Evolutionary conservation across 2,797 vertebrate species (phyloP), one percentile per base, ranked within the genome.

Genomic region (Vespertilio murinus): DNA sequence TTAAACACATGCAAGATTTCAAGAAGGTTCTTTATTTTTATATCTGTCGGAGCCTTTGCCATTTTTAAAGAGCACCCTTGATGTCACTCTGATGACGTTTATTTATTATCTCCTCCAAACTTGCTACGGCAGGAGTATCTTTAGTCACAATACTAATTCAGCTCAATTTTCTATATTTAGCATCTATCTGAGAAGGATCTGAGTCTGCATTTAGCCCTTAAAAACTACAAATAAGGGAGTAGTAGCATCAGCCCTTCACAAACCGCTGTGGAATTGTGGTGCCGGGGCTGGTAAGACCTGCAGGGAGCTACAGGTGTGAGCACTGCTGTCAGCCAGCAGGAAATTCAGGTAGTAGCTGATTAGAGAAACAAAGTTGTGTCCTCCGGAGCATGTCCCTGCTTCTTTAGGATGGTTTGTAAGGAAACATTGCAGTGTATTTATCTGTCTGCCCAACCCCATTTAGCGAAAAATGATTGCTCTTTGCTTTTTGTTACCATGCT

Each of bases 401-500:
- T 5, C 13, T 18, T 82, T 12, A 0, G 59, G 77, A 10, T 12
- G 81, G 49, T 90, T 85, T 74, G 90, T 93, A 95, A 94, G 67
- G 92, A 96, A 97, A 96, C 92, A 96, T 82, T 90, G 78, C 52
- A 61, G 92, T 83, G 28, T 92, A 93, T 94, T 95, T 95, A 94
- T 97, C 97, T 96, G 94, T 65, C 82, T 35, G 18, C 88, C 90
- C 89, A 97, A 49, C 73, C 94, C 95, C 86, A 94, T 11, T 88
- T 97, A 94, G 94, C 70, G 95, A 96, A 97, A 97, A 98, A 97
- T 96, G 97, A 97, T 94, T 97, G 97, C 96, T 98, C 97, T 96
- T 96, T 96, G 98, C 96, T 97, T 96, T 97, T 98, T 94, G 98
- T 97, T 98, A 97, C 98, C 98, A 94, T 30, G 97, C 95, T 97